phyloP scores from a whole-genome alignment of 2,888 invertebrate species.

The Tenthredo notha region DNA sequence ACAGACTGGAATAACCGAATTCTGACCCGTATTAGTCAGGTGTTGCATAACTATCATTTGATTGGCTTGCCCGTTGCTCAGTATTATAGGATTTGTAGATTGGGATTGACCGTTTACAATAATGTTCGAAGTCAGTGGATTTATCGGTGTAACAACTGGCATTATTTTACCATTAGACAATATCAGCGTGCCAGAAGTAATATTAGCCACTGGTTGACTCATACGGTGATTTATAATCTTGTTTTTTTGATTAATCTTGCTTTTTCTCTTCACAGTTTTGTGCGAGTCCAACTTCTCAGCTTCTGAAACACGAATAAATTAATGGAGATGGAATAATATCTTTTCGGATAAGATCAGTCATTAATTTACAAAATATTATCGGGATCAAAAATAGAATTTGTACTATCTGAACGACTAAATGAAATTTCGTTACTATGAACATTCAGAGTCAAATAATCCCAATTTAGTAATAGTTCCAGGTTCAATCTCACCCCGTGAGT shows the following conservation, averaged over 20 bases:
- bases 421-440: neutral
- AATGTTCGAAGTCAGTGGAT: conserved; percentile 71
- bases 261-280: conserved; percentile 69
- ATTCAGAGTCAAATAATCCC: neutral
- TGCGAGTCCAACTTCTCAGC: conserved; percentile 63
- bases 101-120: conserved; percentile 73
- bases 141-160: conserved; percentile 74
- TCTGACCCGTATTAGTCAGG: conserved; percentile 68
- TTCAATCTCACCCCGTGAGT: neutral
- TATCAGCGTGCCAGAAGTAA: conserved; percentile 73
- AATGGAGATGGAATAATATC: neutral
- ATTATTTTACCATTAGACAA: conserved; percentile 74
- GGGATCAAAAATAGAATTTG: neutral
- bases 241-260: conserved; percentile 60
- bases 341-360: neutral
- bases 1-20: conserved; percentile 70
- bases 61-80: conserved; percentile 73
- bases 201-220: conserved; percentile 64
- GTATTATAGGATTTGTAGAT: conserved; percentile 71
- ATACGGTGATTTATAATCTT: conserved; percentile 51
- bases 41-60: conserved; percentile 77
- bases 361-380: neutral
- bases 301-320: conserved; percentile 56
- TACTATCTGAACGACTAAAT: neutral
- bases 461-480: neutral